A percentile compares a stretch with the other conserved stretches of the same genome.
Conservation (phyloP, 2,797 vertebrate species). For the Decapterus maruadsi region DNA sequence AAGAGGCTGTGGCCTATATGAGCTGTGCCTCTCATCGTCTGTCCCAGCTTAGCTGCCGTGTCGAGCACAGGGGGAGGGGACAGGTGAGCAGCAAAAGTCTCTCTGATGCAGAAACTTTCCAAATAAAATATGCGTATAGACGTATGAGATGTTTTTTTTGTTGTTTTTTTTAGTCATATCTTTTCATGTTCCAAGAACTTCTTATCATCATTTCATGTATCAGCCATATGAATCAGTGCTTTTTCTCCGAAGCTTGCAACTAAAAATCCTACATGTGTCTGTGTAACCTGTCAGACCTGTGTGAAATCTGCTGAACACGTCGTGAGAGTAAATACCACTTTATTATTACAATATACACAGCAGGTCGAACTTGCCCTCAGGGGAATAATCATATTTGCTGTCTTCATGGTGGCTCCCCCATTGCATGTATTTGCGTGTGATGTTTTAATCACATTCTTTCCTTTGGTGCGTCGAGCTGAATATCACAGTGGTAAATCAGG, state of each 20-base stretch:
- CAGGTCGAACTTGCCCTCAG: constrained; percentile 36
- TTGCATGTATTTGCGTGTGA: background rate
- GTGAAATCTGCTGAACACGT: constrained; percentile 73
- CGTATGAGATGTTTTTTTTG: background rate
- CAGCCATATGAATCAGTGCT: constrained; percentile 59
- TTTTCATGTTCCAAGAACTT: background rate
- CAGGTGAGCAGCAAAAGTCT: constrained; percentile 50
- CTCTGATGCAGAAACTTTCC: constrained; percentile 41
- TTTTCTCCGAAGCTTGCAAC: constrained; percentile 18
- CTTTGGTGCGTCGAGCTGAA: background rate
- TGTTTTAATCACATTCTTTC: background rate
- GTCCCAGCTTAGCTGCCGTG: constrained; percentile 48
- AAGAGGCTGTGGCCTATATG: constrained; percentile 79
- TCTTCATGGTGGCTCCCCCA: background rate
- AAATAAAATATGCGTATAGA: background rate
- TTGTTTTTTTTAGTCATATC: background rate
- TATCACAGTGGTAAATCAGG: constrained; percentile 13
- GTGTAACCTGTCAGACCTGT: constrained; percentile 70
- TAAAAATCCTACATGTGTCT: constrained; percentile 28
- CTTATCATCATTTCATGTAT: background rate
- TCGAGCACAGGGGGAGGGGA: constrained; percentile 32
- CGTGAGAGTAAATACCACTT: constrained; percentile 52
- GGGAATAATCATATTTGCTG: constrained; percentile 60
- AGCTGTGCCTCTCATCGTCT: constrained; percentile 58
- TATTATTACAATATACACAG: constrained; percentile 77